phyloP scores from a whole-genome alignment of 2,888 invertebrate genomes.

The Ophioninae sp. region DNA sequence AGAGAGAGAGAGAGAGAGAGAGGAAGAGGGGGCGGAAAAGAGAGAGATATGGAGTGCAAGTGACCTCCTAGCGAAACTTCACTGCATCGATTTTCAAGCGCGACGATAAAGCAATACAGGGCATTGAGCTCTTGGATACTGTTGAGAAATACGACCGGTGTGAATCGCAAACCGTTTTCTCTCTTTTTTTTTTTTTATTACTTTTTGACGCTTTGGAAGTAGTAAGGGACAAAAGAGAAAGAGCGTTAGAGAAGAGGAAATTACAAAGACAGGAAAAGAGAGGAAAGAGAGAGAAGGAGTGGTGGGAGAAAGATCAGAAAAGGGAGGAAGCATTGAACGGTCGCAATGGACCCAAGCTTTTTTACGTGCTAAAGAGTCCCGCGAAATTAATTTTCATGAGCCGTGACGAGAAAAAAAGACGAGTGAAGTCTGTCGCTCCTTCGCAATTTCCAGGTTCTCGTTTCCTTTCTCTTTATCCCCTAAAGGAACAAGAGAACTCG shows the following conservation, averaged over 20 bases:
- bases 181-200: constrained; percentile 30
- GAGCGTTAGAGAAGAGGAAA: background rate
- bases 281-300: constrained; percentile 1
- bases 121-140: constrained; percentile 34
- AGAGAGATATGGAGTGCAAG: constrained; percentile 11
- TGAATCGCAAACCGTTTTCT: constrained; percentile 31
- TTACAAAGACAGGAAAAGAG: constrained; percentile 16
- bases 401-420: constrained; percentile 25
- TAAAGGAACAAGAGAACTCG: constrained; percentile 48
- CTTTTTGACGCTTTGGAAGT: constrained; percentile 28
- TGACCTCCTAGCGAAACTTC: constrained; percentile 43
- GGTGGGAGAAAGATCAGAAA: background rate
- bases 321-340: constrained; percentile 21
- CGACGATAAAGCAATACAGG: constrained; percentile 31
- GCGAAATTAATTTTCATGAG: constrained; percentile 58
- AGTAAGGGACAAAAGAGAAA: constrained; percentile 12
- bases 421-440: constrained; percentile 27
- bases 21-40: background rate
- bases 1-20: background rate
- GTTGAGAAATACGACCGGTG: constrained; percentile 27
- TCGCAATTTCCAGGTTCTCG: constrained; percentile 37
- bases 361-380: constrained; percentile 35
- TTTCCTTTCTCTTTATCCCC: constrained; percentile 6
- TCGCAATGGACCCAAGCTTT: constrained; percentile 36
- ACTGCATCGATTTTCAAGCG: constrained; percentile 45